phyloP scores from a whole-genome alignment of 2,888 invertebrate genomes.

The Ramazzottius varieornatus region DNA sequence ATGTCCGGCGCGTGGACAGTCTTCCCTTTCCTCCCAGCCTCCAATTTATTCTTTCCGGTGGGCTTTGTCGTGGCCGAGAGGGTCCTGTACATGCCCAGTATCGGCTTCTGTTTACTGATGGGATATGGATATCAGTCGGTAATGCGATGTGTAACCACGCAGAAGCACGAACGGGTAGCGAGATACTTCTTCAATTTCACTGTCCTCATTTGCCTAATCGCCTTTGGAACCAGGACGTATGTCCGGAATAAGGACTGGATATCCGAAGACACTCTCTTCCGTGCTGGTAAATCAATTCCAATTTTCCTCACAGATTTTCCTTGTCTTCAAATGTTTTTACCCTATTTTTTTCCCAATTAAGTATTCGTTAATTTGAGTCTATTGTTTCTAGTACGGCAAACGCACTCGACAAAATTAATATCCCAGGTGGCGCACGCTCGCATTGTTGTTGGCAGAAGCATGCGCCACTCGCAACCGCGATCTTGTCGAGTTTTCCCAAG shows the following conservation, averaged over 20 bases:
- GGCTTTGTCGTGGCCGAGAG: constrained; percentile 90
- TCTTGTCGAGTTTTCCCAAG: too few relatives aligned
- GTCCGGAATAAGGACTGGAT: background rate
- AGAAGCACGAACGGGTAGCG: background rate
- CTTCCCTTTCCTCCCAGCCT: constrained; percentile 76
- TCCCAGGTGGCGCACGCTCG: too few relatives aligned
- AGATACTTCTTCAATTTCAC: background rate
- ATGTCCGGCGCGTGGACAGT: constrained; percentile 47
- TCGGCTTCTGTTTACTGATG: constrained; percentile 79
- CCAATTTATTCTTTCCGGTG: constrained; percentile 86
- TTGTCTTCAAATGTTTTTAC: too few relatives aligned
- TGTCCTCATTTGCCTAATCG: background rate
- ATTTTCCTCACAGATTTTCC: too few relatives aligned
- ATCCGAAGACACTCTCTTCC: background rate
- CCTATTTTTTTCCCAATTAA: too few relatives aligned
- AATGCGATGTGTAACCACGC: background rate
- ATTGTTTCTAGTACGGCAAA: too few relatives aligned
- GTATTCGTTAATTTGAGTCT: too few relatives aligned
- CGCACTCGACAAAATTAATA: too few relatives aligned
- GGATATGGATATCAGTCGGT: constrained; percentile 45
- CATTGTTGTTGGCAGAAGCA: too few relatives aligned
- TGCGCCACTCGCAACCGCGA: too few relatives aligned
- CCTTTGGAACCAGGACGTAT: background rate
- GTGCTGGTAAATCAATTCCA: too few relatives aligned
- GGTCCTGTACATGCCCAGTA: constrained; percentile 80